These are phyloP conservation scores for Amiota minor DNA, from an alignment of 2,888 invertebrate genomes.

Conservation along the genomic window DNA sequence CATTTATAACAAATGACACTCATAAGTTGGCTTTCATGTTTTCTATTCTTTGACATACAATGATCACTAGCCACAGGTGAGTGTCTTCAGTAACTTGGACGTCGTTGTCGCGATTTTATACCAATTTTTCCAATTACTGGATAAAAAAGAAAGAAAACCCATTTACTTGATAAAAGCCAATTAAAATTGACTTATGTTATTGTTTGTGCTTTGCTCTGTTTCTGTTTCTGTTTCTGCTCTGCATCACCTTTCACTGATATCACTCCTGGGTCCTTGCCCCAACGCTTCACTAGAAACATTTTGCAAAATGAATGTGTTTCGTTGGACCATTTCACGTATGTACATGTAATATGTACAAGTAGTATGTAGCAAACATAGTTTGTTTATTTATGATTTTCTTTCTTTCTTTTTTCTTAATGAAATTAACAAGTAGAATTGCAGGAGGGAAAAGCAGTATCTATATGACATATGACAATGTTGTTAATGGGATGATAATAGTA, in stretches of 20 bases:
- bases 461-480: no score
- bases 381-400: no score
- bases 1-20: background rate
- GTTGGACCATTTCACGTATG: no score
- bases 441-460: no score
- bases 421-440: no score
- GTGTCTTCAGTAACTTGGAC: background rate
- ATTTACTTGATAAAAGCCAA: conserved; percentile 60
- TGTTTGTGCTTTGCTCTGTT: conserved; percentile 49
- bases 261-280: background rate
- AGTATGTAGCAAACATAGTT: no score
- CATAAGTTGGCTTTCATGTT: background rate
- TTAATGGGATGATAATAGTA: no score
- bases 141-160: conserved; percentile 50
- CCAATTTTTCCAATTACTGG: conserved; percentile 60
- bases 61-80: background rate
- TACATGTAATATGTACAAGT: no score
- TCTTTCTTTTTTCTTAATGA: no score
- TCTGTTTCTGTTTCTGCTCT: background rate
- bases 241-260: background rate
- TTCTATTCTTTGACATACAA: background rate
- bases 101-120: conserved; percentile 36
- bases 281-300: no score
- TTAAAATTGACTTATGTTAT: conserved; percentile 61
- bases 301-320: no score